Evolutionary conservation across 2,797 vertebrate species (phyloP), one percentile per base, ranked within the genome.

Genomic region (Sciurus vulgaris): DNA sequence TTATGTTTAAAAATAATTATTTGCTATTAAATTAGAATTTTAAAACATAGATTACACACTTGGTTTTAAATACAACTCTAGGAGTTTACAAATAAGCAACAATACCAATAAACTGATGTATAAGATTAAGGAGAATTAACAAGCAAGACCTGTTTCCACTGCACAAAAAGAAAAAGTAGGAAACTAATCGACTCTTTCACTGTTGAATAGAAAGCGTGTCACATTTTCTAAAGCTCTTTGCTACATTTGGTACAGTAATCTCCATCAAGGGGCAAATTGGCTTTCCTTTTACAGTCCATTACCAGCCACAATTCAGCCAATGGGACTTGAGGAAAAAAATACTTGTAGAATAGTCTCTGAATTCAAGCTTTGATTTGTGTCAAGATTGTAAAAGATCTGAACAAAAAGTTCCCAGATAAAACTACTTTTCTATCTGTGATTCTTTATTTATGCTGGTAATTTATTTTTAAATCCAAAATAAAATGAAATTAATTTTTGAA

Each of bases 221-320:
- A 97, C 95, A 96, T 98, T 98, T 97, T 94, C 81, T 94, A 96
- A 96, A 97, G 51, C 89, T 98, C 97, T 98, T 98, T 98, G 96
- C 94, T 98, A 98, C 95, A 95, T 98, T 98, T 98, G 78, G 92
- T 97, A 96, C 95, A 98, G 95, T 98, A 97, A 98, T 98, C 85
- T 98, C 96, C 97, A 96, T 97, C 98, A 98, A 98, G 97, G 96
- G 91, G 85, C 96, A 97, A 98, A 98, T 97, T 97, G 92, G 89
- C 96, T 98, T 98, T 98, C 91, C 91, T 97, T 98, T 98, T 97
- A 98, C 97, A 98, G 90, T 95, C 82, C 98, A 97, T 98, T 98
- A 98, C 93, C 96, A 98, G 18, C 33, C 67, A 54, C 86, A 98
- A 93, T 98, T 92, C 88, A 97, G 88, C 82, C 95, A 97, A 97